These are phyloP conservation scores for Alentia gelatinosa DNA, from an alignment of 2,888 invertebrate species.

Conservation along the genomic window DNA sequence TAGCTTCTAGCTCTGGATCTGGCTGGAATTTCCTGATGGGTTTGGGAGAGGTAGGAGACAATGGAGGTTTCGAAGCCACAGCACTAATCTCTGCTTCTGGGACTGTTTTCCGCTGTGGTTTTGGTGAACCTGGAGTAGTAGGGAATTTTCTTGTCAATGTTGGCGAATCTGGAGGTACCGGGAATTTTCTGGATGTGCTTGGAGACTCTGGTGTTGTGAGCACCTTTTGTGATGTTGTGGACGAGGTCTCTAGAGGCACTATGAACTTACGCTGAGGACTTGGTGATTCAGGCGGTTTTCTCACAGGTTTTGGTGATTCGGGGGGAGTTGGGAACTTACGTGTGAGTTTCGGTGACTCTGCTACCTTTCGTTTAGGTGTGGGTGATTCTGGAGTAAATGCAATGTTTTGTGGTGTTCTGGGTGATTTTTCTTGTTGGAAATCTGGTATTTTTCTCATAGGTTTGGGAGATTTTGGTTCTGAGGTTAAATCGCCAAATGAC, in stretches of 20 bases:
- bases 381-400: not conserved
- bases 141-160: not conserved
- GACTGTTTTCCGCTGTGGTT: not conserved
- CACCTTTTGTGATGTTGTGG: not conserved
- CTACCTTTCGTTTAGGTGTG: not conserved
- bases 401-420: not conserved
- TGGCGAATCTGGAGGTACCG: not conserved
- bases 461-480: not conserved
- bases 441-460: not conserved
- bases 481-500: not conserved
- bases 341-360: slow-evolving; percentile 7
- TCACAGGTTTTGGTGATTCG: slow-evolving; percentile 10
- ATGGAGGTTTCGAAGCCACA: not conserved
- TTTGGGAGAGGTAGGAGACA: not conserved
- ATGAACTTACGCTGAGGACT: not conserved
- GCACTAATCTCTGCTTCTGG: not conserved
- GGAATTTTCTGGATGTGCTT: not conserved
- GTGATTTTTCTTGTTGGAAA: not conserved
- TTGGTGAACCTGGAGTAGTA: not conserved
- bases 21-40: slow-evolving; percentile 2
- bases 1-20: not conserved
- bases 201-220: not conserved
- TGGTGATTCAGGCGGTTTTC: not conserved
- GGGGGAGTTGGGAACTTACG: not conserved
- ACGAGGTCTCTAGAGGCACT: not conserved